Percentiles rank a stretch among this genome's conserved stretches.
phyloP scores from a whole-genome alignment of 2,888 invertebrate genomes.

The Rapana venosa region DNA sequence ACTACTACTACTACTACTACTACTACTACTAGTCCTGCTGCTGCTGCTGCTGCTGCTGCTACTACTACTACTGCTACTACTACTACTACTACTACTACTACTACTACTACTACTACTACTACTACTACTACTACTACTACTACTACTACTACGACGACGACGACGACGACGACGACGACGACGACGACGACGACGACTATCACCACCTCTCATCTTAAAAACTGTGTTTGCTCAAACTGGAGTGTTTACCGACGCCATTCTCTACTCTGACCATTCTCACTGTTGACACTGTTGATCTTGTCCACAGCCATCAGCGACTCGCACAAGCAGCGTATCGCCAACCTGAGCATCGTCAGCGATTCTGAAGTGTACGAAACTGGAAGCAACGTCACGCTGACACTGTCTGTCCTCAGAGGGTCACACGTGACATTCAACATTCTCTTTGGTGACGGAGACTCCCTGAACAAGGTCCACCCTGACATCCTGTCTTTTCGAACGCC shows the following conservation, averaged over 20 bases:
- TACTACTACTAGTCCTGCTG: no score
- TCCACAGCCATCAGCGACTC: slow-evolving; percentile 56
- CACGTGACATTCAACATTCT: slow-evolving; percentile 56
- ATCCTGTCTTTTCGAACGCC: slow-evolving; percentile 54
- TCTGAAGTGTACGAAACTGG: slow-evolving; percentile 47
- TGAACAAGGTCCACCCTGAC: slow-evolving; percentile 43
- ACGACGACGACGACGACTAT: no score
- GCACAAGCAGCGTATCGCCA: slow-evolving; percentile 55
- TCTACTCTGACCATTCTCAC: neutral
- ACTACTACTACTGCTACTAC: neutral
- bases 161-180: no score
- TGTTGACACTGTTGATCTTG: neutral
- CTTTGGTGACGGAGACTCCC: slow-evolving; percentile 57
- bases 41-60: neutral
- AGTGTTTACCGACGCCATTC: neutral
- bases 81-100: neutral
- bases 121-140: neutral
- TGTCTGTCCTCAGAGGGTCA: slow-evolving; percentile 56
- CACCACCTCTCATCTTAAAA: no score
- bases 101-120: neutral
- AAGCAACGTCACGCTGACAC: slow-evolving; percentile 47
- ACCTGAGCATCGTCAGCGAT: slow-evolving; percentile 43
- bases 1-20: no score
- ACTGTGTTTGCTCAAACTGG: no score
- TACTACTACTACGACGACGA: no score